A percentile compares a stretch with the other conserved stretches of the same genome.
Evolutionary conservation across 2,113 vertebrate species (phyloP).

Genomic region (Calypte anna): DNA sequence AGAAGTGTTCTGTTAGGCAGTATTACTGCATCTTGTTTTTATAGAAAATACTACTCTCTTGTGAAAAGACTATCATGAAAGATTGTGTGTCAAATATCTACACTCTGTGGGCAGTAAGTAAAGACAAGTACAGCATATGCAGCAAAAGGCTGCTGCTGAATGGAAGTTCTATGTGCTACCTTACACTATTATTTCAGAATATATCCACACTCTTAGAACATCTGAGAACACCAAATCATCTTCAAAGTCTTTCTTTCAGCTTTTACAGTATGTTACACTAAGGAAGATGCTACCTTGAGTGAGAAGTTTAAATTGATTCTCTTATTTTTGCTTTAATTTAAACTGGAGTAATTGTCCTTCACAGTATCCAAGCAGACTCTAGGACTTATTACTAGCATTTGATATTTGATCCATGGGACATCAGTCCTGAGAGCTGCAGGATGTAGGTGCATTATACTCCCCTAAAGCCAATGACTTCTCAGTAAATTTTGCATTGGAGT

Average conservation of each 20-base stretch:
- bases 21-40: neutral
- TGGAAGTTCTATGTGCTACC: neutral
- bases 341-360: neutral
- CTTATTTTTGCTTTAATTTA: neutral
- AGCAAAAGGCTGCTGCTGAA: slow-evolving; percentile 6
- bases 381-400: neutral
- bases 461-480: neutral
- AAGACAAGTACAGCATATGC: neutral
- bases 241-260: neutral
- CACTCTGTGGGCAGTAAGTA: neutral
- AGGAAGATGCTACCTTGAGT: neutral
- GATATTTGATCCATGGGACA: neutral
- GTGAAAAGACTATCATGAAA: neutral
- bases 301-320: neutral
- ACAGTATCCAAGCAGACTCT: neutral
- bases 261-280: neutral
- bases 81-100: neutral
- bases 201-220: neutral
- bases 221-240: neutral
- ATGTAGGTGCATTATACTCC: neutral
- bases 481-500: neutral
- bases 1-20: neutral
- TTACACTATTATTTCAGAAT: neutral
- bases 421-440: neutral
- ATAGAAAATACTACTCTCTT: neutral